Evolutionary conservation across 2,888 invertebrate species (phyloP).

Genomic region (Caenorhabditis doughertyi): DNA sequence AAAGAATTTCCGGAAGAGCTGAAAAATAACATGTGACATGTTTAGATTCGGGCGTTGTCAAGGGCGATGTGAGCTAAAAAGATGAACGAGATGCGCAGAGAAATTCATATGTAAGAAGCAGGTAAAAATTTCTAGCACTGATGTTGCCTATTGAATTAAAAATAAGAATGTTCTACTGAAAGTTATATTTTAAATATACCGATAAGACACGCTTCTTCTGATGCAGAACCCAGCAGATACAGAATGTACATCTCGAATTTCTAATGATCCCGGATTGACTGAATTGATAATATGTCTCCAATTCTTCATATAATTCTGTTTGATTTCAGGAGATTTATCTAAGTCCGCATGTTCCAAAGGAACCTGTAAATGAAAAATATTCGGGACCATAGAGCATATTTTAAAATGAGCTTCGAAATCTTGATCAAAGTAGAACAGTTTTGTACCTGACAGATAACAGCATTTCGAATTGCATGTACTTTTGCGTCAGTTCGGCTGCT

Average conservation of each 20-base stretch:
- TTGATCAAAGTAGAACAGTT: not conserved
- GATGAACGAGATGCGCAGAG: conserved; percentile 23
- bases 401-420: not conserved
- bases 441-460: conserved; percentile 68
- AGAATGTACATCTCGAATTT: conserved; percentile 70
- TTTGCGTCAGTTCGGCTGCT: conserved; percentile 72
- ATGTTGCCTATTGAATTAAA: not conserved
- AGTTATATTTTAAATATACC: conserved; percentile 47
- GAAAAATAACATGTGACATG: not conserved
- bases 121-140: no score
- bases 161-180: not conserved
- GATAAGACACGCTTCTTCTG: conserved; percentile 72
- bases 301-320: conserved; percentile 41
- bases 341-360: conserved; percentile 55
- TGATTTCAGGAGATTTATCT: conserved; percentile 48
- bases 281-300: conserved; percentile 46
- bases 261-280: conserved; percentile 49
- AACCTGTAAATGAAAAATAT: conserved; percentile 27
- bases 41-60: conserved; percentile 8
- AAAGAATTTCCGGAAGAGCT: not conserved
- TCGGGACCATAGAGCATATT: not conserved
- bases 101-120: not conserved
- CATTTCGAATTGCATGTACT: conserved; percentile 74
- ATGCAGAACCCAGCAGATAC: conserved; percentile 78
- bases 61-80: not conserved